Evolutionary conservation across 2,888 invertebrate species (phyloP), one percentile per base, ranked within the genome.

Genomic region (Vannuccia rotundouncinata): DNA sequence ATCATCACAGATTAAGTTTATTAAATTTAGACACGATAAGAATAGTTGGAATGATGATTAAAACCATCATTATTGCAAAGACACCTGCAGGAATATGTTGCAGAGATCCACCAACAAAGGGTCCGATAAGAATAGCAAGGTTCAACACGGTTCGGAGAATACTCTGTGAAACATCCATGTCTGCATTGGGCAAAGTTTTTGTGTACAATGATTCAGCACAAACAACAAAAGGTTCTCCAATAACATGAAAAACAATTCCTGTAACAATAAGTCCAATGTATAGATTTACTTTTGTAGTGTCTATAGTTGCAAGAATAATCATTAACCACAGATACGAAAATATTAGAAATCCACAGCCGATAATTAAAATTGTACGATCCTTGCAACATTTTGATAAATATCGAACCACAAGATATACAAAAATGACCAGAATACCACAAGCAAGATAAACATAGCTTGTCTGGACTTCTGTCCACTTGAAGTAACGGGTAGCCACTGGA

Each of bases 171-270:
- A 73, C 22, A 29, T 81, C 80, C 59, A 81, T 66, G n/a, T 81
- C 81, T 2, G n/a, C 22, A 10, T 73, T 17, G 5, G 73, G 27
- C 10, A 81, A 27, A n/a, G 22, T 27, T 74, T 81, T 81, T 0
- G 80, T 81, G 29, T 80, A 81, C 29, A 81, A n/a, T 31, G 74
- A 31, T 25, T 81, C 81, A 1, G 81, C 45, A 29, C 78, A 74
- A 27, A 81, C 17, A 17, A 74, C 30, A 60, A 81, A 81, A 5
- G 81, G 81, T 22, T 30, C 27, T 25, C 81, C 81, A 25, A 81
- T 74, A 80, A 81, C 81, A 29, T 81, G 81, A 81, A 80, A 29
- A 29, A 28, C 74, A 59, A 81, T 60, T 27, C 81, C 81, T n/a
- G 81, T 30, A 13, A 81, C 73, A 2, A 81, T 75, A n/a, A 81